These are phyloP conservation scores for Erethizon dorsatum DNA, from an alignment of 2,797 vertebrate genomes.

Conservation along the genomic window DNA sequence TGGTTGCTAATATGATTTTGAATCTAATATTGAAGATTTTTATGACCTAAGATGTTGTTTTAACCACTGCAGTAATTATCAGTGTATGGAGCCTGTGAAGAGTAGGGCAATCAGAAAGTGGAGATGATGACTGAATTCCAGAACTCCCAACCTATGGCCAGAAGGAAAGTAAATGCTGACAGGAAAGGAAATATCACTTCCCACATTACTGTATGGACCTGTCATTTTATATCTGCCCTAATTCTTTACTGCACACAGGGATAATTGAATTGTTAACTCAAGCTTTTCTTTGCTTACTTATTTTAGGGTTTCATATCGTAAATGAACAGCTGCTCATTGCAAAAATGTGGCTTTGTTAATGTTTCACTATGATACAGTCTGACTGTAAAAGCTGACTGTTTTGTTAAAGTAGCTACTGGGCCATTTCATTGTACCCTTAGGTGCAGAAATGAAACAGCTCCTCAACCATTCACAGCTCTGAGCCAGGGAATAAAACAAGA, in stretches of 20 bases:
- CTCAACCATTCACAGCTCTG: conserved; percentile 44
- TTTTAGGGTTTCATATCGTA: conserved; percentile 51
- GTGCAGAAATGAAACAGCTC: conserved; percentile 72
- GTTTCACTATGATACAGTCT: neutral
- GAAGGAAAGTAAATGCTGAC: neutral
- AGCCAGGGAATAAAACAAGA: conserved; percentile 57
- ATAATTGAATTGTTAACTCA: conserved; percentile 73
- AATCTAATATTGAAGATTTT: neutral
- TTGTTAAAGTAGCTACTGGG: conserved; percentile 50
- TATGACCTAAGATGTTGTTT: neutral
- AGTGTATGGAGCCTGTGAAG: neutral
- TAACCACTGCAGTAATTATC: neutral
- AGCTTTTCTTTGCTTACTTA: conserved; percentile 42
- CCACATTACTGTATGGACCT: neutral
- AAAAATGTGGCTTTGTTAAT: conserved; percentile 49
- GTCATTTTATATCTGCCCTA: conserved; percentile 30
- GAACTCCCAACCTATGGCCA: neutral
- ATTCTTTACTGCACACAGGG: conserved; percentile 44
- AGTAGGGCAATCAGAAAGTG: neutral
- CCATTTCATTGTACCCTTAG: conserved; percentile 81
- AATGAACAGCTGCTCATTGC: conserved; percentile 70
- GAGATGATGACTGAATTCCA: neutral
- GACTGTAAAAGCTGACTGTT: conserved; percentile 59
- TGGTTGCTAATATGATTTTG: neutral
- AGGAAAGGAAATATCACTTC: neutral